These are phyloP conservation scores for Eupeodes corollae DNA, from an alignment of 1,140 invertebrate species.

Conservation along the genomic window DNA sequence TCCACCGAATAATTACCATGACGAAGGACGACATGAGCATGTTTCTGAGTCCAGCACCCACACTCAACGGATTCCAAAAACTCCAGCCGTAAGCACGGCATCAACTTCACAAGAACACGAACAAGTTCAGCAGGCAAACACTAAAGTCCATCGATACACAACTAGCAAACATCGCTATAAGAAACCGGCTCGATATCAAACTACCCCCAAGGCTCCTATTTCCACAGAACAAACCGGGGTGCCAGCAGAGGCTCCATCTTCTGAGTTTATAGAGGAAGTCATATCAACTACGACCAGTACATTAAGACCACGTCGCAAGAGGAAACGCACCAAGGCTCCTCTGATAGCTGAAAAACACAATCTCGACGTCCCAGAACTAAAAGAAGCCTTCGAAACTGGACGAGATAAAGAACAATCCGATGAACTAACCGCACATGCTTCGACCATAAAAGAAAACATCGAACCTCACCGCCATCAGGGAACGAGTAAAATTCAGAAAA, in stretches of 20 bases:
- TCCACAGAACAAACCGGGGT: background rate
- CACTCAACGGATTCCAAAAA: too few species aligned
- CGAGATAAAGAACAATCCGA: too few species aligned
- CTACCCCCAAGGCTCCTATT: background rate
- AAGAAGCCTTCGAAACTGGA: conserved; percentile 24
- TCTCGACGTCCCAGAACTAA: conserved; percentile 24
- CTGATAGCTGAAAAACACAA: conserved; percentile 19
- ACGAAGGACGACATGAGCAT: too few species aligned
- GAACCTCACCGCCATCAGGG: too few species aligned
- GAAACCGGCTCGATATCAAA: background rate
- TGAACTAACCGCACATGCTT: too few species aligned
- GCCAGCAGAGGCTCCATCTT: conserved; percentile 16
- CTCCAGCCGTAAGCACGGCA: too few species aligned
- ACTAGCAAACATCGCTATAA: background rate
- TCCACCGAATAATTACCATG: conserved; percentile 17
- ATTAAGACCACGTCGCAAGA: background rate
- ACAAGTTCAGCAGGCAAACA: too few species aligned
- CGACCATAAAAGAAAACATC: too few species aligned
- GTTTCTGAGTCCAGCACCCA: too few species aligned
- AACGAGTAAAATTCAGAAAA: too few species aligned
- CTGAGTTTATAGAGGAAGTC: conserved; percentile 8
- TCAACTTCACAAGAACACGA: too few species aligned
- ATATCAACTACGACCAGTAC: conserved; percentile 17
- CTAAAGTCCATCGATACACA: too few species aligned
- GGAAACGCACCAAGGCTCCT: conserved; percentile 15